Percentiles rank a stretch among this genome's conserved stretches.
phyloP scores from a whole-genome alignment of 2,113 vertebrate genomes.

The Vicugna pacos region DNA sequence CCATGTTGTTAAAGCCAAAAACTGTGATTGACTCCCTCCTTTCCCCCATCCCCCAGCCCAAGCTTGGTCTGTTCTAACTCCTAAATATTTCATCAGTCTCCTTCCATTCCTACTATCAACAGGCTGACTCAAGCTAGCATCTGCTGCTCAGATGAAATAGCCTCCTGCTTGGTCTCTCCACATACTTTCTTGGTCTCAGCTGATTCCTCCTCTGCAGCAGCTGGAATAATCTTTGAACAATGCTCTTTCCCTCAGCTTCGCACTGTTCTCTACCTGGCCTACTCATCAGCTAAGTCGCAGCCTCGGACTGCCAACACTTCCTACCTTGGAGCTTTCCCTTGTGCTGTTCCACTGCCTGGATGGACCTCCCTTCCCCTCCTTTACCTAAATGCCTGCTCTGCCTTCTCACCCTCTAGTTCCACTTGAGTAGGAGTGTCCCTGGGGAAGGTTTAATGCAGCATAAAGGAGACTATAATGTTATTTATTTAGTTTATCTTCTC shows the following conservation, averaged over 20 bases:
- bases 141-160: background rate
- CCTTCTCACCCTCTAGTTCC: background rate
- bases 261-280: background rate
- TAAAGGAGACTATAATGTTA: background rate
- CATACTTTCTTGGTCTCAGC: background rate
- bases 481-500: background rate
- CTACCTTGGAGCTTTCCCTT: background rate
- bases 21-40: background rate
- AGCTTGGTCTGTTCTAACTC: background rate
- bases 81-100: background rate
- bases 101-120: background rate
- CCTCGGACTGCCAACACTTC: background rate
- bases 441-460: background rate
- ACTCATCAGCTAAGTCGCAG: background rate
- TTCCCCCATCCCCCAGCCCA: background rate
- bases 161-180: background rate
- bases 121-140: background rate
- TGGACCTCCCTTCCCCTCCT: background rate
- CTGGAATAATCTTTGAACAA: background rate
- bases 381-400: background rate
- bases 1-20: background rate
- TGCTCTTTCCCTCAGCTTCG: background rate
- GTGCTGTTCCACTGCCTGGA: background rate
- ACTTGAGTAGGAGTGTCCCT: background rate
- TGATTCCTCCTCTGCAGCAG: background rate